Evolutionary conservation across 2,113 vertebrate species (phyloP).

Genomic region (Aldabrachelys gigantea): DNA sequence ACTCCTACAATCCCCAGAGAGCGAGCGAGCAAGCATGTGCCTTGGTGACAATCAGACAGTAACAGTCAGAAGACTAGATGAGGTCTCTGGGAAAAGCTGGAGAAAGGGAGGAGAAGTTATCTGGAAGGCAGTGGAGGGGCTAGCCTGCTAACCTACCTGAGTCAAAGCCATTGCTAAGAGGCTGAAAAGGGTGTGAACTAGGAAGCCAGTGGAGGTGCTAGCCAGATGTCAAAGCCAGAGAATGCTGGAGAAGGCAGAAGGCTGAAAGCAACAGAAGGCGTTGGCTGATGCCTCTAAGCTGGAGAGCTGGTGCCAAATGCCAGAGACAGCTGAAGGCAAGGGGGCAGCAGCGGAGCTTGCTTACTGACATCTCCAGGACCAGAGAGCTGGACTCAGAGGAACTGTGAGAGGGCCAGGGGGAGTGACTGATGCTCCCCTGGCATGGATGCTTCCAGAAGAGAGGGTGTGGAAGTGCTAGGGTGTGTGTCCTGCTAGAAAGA

Average conservation of each 20-base stretch:
- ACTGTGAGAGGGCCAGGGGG: background rate
- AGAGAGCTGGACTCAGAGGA: background rate
- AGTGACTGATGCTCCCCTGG: background rate
- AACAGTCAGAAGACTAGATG: background rate
- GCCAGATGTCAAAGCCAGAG: background rate
- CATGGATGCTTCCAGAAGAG: background rate
- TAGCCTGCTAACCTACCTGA: background rate
- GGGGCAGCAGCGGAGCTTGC: background rate
- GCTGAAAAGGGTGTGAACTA: background rate
- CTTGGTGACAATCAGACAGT: background rate
- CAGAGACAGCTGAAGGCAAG: background rate
- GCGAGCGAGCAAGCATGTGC: too few relatives aligned
- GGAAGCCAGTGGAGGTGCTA: background rate
- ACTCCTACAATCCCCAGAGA: too few relatives aligned
- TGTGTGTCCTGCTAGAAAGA: background rate
- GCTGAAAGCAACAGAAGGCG: background rate
- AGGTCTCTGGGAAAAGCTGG: background rate
- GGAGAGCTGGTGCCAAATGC: background rate
- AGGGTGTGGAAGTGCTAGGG: background rate
- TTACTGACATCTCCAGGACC: background rate
- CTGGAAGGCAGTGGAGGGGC: background rate
- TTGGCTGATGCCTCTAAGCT: background rate
- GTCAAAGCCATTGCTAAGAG: background rate
- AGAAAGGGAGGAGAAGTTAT: background rate
- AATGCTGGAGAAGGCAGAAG: background rate